Evolutionary conservation across 2,797 vertebrate genomes (phyloP), one percentile per base, ranked within the genome.

Genomic region (Eulemur coronatus): DNA sequence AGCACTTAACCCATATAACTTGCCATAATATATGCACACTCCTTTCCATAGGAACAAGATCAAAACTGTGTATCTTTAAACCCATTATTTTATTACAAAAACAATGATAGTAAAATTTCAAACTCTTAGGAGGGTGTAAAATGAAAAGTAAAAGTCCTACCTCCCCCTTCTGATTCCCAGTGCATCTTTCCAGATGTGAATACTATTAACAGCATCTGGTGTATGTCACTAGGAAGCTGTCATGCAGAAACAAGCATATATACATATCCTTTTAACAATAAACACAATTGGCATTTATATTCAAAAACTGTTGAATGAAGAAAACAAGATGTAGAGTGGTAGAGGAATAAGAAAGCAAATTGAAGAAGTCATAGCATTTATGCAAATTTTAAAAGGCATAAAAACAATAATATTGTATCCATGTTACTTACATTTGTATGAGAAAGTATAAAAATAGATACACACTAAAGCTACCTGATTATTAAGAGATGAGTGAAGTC

Each of bases 361-460:
- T 73, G 52, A 52, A 80, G 20, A 72, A 6, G 48, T 61, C n/a
- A 59, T 11, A 67, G 80, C 41, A 61, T 72, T 67, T 78, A 88
- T 50, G 76, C n/a, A 92, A 76, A 70, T 59, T 92, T 84, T 33
- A 67, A 89, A 85, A 78, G 30, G 33, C 24, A 75, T 4, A 41
- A 80, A 90, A 63, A 93, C 33, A 91, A n/a, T 50, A 82, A 48
- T 84, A 35, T 11, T 65, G 1, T 46, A 79, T 76, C 55, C n/a
- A 14, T 82, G 63, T 70, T 93, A 72, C 30, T 84, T 50, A 35
- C 18, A 59, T 59, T 65, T 67, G 12, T 1, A n/a, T 86, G 59
- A 41, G 88, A 85, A 97, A 70, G 33, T 48, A 70, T 81, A 95
- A 87, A 96, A 95, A 85, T 18, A 67, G 22, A 43, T 57, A 63